Base-by-base conservation (phyloP, 2,113 vertebrate genomes). In the Crotalus horridus region DNA sequence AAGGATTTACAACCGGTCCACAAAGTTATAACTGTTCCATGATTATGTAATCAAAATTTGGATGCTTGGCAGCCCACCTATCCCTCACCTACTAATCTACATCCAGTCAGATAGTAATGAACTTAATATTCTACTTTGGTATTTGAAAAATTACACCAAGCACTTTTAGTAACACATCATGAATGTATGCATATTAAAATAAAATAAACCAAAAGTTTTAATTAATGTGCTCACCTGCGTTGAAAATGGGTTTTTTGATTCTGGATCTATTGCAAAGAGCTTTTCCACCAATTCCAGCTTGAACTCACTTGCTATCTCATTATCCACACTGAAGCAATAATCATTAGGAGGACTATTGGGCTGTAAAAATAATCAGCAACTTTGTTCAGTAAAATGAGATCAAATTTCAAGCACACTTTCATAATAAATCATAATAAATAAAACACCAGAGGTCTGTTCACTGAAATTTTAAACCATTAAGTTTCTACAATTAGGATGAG, bases 241-340 rank as follows among this genome's bases (percentile, higher is more conserved):
- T 93, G 97, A 98, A 95, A 99, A 99, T 4, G 98, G 98, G 87
- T 98, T 98, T 97, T 99, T 99, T 86, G 98, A 98, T 93, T 99
- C 98, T 56, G 99, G 98, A 95, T 99, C 99, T 93, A 99, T 99
- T 55, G 99, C 99, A 98, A 99, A 99, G 94, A 99, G 98, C 95
- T 99, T 99, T 97, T 99, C 99, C 94, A 99, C 99, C 94, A 99
- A 96, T 97, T 99, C 99, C 94, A 99, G 97, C 97, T 99, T 99
- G 96, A 99, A 99, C 93, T 99, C 99, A 55, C 98, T 98, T 92
- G 97, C 98, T 94, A 99, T 98, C 59, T 99, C 99, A 24, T 98
- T 98, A 94, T 99, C 99, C 96, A 99, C 98, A 94, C 98, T 97
- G 97, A 99, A 99, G 96, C 98, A 98, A 93, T 99, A 99, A 93